Evolutionary conservation across 2,888 invertebrate species (phyloP).

Genomic region (Parascotia fuliginaria): DNA sequence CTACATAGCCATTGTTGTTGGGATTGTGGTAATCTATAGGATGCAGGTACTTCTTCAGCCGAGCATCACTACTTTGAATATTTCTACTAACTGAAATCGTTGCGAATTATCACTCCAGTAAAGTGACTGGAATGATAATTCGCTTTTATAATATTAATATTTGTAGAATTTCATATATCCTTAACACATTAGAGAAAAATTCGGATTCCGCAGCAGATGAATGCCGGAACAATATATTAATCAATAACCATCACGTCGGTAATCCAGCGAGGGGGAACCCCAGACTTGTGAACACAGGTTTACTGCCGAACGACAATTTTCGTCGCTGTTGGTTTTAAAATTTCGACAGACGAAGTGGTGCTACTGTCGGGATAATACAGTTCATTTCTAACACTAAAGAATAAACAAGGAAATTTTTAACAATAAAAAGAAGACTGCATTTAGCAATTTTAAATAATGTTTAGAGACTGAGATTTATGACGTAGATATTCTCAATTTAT

Average conservation of each 20-base stretch:
- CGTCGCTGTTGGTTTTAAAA: constrained; percentile 3
- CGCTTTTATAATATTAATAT: no score
- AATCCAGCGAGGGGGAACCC: constrained; percentile 8
- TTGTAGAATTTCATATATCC: not conserved
- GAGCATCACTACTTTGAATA: no score
- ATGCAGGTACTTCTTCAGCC: no score
- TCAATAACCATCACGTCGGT: constrained; percentile 9
- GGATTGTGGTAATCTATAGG: no score
- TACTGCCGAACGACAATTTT: constrained; percentile 5
- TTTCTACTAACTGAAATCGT: no score
- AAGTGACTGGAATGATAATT: no score
- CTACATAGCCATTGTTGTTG: no score
- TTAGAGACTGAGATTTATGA: no score
- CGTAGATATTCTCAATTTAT: no score
- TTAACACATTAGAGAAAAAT: not conserved
- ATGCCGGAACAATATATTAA: constrained; percentile 11
- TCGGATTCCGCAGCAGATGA: not conserved
- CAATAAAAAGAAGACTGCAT: no score
- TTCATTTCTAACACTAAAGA: not conserved
- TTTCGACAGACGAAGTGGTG: constrained; percentile 1
- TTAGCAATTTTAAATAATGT: no score
- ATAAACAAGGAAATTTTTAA: not conserved
- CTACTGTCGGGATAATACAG: not conserved
- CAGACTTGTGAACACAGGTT: constrained; percentile 3
- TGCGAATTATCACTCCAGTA: no score